These are phyloP conservation scores for Varanus komodoensis DNA, from an alignment of 2,113 vertebrate genomes.

Conservation along the genomic window DNA sequence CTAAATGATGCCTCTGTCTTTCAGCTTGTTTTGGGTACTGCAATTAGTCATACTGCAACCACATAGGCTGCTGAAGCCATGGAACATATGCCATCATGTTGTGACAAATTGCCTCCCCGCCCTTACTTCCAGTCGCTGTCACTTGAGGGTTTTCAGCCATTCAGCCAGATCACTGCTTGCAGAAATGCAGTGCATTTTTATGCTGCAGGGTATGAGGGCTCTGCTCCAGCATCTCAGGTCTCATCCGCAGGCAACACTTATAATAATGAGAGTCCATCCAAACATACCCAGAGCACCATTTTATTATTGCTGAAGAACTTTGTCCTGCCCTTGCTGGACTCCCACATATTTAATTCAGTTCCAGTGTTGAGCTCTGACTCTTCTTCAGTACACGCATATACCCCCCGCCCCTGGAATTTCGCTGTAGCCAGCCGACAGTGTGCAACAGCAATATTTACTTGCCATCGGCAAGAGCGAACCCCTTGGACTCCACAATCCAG, in stretches of 20 bases:
- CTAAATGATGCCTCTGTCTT: neutral
- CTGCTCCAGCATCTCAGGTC: neutral
- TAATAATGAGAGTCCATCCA: neutral
- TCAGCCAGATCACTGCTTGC: neutral
- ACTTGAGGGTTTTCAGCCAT: neutral
- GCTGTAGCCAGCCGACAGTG: no score
- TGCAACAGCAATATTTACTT: no score
- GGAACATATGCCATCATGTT: neutral
- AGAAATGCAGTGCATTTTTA: neutral
- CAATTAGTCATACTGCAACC: conserved; percentile 33
- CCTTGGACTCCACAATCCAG: no score
- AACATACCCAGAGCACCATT: neutral
- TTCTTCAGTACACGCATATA: neutral
- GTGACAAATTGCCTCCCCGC: neutral
- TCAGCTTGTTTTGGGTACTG: neutral
- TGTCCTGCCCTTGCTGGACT: no score
- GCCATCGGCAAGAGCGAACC: no score
- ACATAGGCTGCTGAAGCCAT: conserved; percentile 4
- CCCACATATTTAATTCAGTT: neutral
- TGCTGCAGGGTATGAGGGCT: neutral
- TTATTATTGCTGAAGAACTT: no score
- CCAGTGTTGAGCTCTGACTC: neutral
- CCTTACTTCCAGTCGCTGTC: neutral
- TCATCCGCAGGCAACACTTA: neutral
- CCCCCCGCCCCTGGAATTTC: no score